Evolutionary conservation across 1,140 invertebrate genomes (phyloP), one percentile per base, ranked within the genome.

Genomic region (Bombus ignitus): DNA sequence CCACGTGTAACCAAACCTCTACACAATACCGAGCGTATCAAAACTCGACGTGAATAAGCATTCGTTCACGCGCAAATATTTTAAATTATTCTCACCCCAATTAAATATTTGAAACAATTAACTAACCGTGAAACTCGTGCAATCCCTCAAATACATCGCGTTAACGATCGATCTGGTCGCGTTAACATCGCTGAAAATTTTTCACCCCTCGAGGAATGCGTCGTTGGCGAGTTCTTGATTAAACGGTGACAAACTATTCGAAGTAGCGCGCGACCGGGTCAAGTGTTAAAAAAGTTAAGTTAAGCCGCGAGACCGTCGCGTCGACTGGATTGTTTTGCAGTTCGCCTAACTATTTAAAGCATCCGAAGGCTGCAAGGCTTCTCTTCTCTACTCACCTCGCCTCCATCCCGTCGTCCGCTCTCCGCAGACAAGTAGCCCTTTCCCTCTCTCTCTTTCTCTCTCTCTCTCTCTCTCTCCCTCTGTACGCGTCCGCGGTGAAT

Each of bases 341-440:
- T 88, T 92, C 42, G 53, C 79, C 62, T 79, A 92, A 92, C 91
- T 92, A 91, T 92, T 91, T 85, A 77, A 91, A 90, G 87, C 83
- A 88, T 88, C 44, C 88, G 39, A 72, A 35, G 82, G 73, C 65
- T 77, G 79, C 88, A 76, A 68, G 81, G 78, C 75, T 65, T 35
- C 37, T n/a, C 65, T 57, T 70, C 74, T 71, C 86, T 37, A 71
- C 32, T 35, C 35, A 12, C 25, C 66, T 44, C 32, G 37, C 25
- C 15, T 10, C 18, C 47, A 53, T 53, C 18, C 47, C 22, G 66
- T 13, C 39, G 39, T 76, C 62, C 77, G 68, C 73, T 87, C 83
- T 71, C 87, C 84, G 70, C 75, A 87, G 87, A 88, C 85, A 86
- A 89, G 90, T 90, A 91, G 86, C 78, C 76, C 47, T 72, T 28